Evolutionary conservation across 2,113 vertebrate species (phyloP), one percentile per base, ranked within the genome.

Genomic region (Syrmaticus mikado): DNA sequence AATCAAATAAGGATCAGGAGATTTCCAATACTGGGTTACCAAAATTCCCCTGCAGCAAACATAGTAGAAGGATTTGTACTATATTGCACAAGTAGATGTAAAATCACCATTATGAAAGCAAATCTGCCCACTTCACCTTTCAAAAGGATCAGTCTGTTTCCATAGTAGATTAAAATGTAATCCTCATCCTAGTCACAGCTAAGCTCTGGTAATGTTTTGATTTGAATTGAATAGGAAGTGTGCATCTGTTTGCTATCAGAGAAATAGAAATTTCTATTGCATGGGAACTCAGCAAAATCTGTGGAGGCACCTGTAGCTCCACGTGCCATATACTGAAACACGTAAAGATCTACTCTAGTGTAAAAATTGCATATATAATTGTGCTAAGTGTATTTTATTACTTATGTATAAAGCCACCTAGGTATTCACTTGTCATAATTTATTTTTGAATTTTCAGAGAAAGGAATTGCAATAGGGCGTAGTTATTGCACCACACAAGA

Each of bases 391-490:
- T 40, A 16, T 65, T 72, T 89, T 13, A 45, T 34, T 89, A 18
- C 4, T 52, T 82, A 73, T 60, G 7, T 27, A 27, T 10, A 70
- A 8, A 70, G 22, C 15, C 14, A 10, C 27, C 48, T 30, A 70
- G 73, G 30, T 53, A 83, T 57, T 68, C 64, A 8, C 8, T 72
- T 61, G 30, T 19, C 5, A 24, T 57, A 50, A 55, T 57, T 38
- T 79, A 55, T 50, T 79, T 93, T 34, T 85, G 53, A 64, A 60
- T 77, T 15, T 67, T 17, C 38, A 77, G 36, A 66, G 22, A 83
- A 74, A 61, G 19, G 21, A 93, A 10, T 13, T 64, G 7, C 21
- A 64, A 28, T 15, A 64, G 8, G 3, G 43, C 55, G 50, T 28
- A 74, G 70, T 24, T 64, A 10, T 19, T 48, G 2, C 21, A 46